Conservation (phyloP, 1,140 invertebrate species). For the Laupala kohalensis region DNA sequence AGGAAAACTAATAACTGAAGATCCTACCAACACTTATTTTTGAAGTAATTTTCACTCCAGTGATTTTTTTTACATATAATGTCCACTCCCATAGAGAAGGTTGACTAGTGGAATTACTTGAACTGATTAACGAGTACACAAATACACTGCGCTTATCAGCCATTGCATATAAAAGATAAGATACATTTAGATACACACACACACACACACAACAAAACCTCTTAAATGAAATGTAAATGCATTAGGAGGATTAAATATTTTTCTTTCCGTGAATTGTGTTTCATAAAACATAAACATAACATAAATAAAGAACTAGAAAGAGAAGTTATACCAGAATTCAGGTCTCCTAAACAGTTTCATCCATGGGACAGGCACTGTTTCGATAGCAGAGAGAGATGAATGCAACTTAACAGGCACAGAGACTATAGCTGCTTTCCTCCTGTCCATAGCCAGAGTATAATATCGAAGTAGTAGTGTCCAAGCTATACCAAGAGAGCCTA, state of each 20-base stretch:
- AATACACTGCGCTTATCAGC: no score
- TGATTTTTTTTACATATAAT: no score
- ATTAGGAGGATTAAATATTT: neutral
- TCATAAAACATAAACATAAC: no score
- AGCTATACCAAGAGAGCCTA: slow-evolving; percentile 37
- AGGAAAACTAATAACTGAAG: no score
- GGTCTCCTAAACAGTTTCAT: slow-evolving; percentile 37
- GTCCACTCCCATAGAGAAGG: no score
- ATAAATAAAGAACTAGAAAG: no score
- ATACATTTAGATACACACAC: neutral
- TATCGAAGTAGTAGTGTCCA: slow-evolving; percentile 40
- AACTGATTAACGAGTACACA: no score
- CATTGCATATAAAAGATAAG: neutral
- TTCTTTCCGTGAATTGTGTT: no score
- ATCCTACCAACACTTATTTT: no score
- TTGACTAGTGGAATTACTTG: no score
- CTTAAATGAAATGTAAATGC: neutral
- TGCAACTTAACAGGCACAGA: slow-evolving; percentile 12
- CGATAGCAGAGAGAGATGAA: slow-evolving; percentile 5
- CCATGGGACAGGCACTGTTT: slow-evolving; percentile 36
- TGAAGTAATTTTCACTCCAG: no score
- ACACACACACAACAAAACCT: neutral
- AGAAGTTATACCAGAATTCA: slow-evolving; percentile 38
- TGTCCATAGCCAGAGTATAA: slow-evolving; percentile 28
- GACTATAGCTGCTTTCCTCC: slow-evolving; percentile 21